Conservation (phyloP, 2,888 invertebrate species). For the Lepidocyrtinus sp. region DNA sequence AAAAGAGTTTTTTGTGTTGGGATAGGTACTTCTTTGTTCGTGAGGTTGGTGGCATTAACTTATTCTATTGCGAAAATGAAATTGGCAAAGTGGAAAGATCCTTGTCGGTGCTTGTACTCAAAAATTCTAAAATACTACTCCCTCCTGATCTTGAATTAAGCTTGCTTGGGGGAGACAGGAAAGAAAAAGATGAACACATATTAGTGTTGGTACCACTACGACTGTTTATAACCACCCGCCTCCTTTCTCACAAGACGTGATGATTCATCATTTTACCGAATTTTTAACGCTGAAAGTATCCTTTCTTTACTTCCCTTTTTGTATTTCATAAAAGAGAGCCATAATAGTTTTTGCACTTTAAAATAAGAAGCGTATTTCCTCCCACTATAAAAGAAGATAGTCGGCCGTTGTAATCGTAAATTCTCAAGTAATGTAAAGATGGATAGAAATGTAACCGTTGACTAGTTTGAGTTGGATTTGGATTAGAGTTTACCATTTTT, state of each 20-base stretch:
- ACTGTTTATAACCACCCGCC: too few relatives aligned
- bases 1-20: not conserved
- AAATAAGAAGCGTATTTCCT: not conserved
- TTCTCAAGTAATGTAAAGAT: not conserved
- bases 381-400: conserved; percentile 1
- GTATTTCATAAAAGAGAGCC: not conserved
- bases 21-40: conserved; percentile 4
- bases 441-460: not conserved
- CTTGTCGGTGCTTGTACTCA: conserved; percentile 1
- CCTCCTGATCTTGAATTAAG: conserved; percentile 8
- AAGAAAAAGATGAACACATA: not conserved
- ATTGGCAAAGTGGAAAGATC: conserved; percentile 18
- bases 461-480: too few relatives aligned
- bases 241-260: conserved; percentile 3
- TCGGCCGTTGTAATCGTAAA: not conserved
- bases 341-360: not conserved
- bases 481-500: too few relatives aligned
- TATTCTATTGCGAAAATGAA: conserved; percentile 14
- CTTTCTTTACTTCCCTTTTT: not conserved
- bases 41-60: not conserved
- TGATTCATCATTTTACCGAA: conserved; percentile 1
- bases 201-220: too few relatives aligned
- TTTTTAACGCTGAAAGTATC: not conserved
- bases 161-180: not conserved
- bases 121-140: not conserved